Evolutionary conservation across 2,888 invertebrate species (phyloP), one percentile per base, ranked within the genome.

Genomic region (Eurois occulta): DNA sequence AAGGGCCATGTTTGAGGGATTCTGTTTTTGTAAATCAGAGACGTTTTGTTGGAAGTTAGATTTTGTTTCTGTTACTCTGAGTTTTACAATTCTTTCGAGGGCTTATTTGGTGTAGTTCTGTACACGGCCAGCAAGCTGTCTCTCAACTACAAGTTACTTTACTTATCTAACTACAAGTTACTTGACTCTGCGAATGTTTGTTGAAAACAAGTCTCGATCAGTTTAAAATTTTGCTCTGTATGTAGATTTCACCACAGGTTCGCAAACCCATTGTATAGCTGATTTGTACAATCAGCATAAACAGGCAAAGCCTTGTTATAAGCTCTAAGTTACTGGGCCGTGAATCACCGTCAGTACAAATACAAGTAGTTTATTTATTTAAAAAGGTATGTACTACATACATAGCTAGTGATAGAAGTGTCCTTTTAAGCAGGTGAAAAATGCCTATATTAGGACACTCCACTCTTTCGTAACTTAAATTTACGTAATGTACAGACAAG

Each of bases 1-100:
- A 58, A 73, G 65, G 41, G 68, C n/a, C 73, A 24, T 21, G 58
- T 72, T 71, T 43, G 38, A 52, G 52, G 18, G 13, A 38, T 48
- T 10, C 1, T 60, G 72, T 71, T 71, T 55, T 21, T 21, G 2
- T 43, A 16, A 16, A 35, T 58, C 16, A n/a, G n/a, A 66, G 46
- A 64, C 18, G 5, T 64, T 70, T 65, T 66, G 21, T 69, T 35
- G 66, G 58, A 72, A 72, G 52, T 71, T 28, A 18, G 11, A 32
- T 32, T 55, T 35, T 66, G 24, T 72, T 69, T 8, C 3, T 60
- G 32, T 32, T 38, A 13, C 6, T 13, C 13, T 16, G 24, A 38
- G 24, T 11, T 62, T 35, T 62, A 21, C 38, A 11, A 24, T 24
- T 24, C 2, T 38, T 24, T 64, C 2, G 24, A 13, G 2, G 2